Conservation (phyloP, 2,888 invertebrate genomes). For the Oscheius myriophilus region DNA sequence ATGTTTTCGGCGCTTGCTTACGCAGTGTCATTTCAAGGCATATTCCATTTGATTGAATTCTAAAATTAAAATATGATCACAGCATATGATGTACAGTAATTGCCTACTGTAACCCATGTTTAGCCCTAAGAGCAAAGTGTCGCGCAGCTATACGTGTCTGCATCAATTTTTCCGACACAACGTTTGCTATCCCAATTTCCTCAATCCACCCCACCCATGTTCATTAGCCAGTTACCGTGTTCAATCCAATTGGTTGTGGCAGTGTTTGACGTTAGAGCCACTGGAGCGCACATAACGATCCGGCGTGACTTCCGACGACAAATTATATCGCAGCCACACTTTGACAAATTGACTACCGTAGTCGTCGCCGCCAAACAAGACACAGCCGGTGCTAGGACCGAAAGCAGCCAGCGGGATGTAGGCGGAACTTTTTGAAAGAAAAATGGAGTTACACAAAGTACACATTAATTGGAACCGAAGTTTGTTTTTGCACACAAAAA, state of each 20-base stretch:
- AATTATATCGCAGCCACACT: conserved; percentile 31
- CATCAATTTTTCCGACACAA: no score
- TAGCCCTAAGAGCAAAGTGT: no score
- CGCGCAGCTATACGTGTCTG: no score
- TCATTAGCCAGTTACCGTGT: conserved; percentile 28
- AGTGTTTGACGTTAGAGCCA: conserved; percentile 28
- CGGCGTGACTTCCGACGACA: conserved; percentile 33
- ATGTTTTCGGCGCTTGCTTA: no score
- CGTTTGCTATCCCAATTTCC: not conserved
- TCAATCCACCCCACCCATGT: not conserved
- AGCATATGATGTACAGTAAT: no score
- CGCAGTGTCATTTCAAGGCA: no score
- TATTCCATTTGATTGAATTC: no score
- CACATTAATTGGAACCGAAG: no score
- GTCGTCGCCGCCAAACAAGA: conserved; percentile 14
- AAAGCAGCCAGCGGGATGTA: not conserved
- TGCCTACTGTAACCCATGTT: no score
- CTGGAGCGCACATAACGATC: conserved; percentile 27
- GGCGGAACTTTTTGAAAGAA: not conserved
- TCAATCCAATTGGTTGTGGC: conserved; percentile 25
- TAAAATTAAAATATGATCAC: no score
- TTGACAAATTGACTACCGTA: conserved; percentile 31
- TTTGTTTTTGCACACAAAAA: no score
- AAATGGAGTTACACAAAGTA: no score
- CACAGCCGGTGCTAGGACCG: not conserved